Evolutionary conservation across 2,797 vertebrate genomes (phyloP).

Genomic region (Sebastes vulpes): DNA sequence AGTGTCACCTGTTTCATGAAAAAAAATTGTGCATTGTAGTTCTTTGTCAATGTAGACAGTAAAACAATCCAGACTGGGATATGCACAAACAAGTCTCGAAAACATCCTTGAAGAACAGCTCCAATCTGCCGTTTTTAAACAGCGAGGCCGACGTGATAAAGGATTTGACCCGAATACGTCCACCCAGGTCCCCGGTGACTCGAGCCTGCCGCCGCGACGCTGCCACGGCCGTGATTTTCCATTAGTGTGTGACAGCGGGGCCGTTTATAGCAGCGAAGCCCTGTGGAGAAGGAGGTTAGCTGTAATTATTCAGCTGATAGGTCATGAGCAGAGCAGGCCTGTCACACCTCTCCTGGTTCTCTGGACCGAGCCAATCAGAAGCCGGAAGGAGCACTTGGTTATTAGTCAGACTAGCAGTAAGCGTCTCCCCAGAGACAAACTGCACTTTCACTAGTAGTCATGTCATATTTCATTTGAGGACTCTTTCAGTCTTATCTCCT

Average conservation of each 20-base stretch:
- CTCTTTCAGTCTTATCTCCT: background rate
- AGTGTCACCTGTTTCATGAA: background rate
- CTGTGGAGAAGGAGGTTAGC: constrained; percentile 58
- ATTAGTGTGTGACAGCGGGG: constrained; percentile 57
- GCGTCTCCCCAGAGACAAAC: background rate
- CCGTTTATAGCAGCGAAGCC: constrained; percentile 47
- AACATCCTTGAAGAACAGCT: background rate
- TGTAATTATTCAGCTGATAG: constrained; percentile 67
- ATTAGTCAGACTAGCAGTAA: constrained; percentile 20
- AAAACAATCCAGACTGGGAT: background rate
- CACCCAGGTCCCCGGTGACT: constrained; percentile 22
- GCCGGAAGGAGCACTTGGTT: constrained; percentile 1
- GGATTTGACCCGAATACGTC: constrained; percentile 49
- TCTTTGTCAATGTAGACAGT: background rate
- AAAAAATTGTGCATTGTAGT: background rate
- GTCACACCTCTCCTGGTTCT: constrained; percentile 33
- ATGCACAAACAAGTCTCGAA: background rate
- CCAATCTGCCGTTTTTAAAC: constrained; percentile 1
- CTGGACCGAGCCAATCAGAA: constrained; percentile 8
- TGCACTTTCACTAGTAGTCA: background rate
- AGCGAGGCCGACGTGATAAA: background rate
- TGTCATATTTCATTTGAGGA: background rate
- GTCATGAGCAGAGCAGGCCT: constrained; percentile 33
- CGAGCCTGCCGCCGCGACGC: background rate
- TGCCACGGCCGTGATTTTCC: constrained; percentile 25